Conservation (phyloP, 2,113 vertebrate genomes). For the Micromys minutus region DNA sequence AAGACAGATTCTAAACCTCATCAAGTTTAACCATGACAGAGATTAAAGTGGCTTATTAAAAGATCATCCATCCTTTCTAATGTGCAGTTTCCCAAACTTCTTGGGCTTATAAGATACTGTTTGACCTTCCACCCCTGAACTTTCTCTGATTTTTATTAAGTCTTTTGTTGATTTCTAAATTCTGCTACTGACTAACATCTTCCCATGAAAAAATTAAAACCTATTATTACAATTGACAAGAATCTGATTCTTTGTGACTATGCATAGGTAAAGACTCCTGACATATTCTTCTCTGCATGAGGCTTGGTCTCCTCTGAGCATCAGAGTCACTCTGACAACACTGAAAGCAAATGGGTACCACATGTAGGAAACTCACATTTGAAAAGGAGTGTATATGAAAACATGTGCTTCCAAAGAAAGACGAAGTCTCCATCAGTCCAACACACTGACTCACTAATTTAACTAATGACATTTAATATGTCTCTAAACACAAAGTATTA, state of each 20-base stretch:
- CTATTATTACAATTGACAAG: slow-evolving; percentile 6
- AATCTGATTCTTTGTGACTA: slow-evolving; percentile 51
- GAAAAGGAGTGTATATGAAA: neutral
- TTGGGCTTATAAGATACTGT: too few species aligned
- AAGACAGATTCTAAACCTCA: too few species aligned
- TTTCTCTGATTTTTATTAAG: neutral
- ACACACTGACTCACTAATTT: neutral
- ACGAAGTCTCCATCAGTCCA: neutral
- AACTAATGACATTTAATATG: neutral
- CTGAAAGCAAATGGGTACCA: neutral
- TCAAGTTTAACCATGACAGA: too few species aligned
- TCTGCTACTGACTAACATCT: neutral
- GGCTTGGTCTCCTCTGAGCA: neutral
- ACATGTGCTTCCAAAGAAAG: neutral
- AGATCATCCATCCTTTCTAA: too few species aligned
- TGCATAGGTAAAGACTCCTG: neutral
- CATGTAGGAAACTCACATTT: neutral
- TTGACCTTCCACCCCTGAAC: neutral
- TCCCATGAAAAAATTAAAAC: slow-evolving; percentile 68
- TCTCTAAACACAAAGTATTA: neutral
- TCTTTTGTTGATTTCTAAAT: slow-evolving; percentile 34
- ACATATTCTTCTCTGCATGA: neutral
- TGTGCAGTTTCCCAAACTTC: too few species aligned
- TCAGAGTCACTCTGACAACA: neutral
- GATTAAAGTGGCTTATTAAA: too few species aligned